Conservation (phyloP, 2,888 invertebrate species). For the Bruchidius siliquastri region DNA sequence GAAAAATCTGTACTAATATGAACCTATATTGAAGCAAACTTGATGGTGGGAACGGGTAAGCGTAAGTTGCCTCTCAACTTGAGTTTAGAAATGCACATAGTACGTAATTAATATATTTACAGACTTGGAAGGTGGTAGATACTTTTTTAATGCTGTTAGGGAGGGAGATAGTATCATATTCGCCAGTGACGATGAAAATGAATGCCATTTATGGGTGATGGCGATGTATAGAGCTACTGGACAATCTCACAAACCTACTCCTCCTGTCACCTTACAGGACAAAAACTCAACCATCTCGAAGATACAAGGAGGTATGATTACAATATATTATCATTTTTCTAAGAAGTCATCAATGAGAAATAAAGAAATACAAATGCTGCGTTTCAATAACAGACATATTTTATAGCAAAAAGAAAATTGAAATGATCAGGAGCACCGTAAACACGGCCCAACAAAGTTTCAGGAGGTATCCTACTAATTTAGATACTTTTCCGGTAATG, state of each 20-base stretch:
- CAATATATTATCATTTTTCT: constrained; percentile 33
- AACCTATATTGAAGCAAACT: constrained; percentile 60
- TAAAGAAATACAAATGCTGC: no score
- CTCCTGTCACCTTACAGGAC: constrained; percentile 73
- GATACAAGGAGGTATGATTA: constrained; percentile 74
- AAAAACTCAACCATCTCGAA: constrained; percentile 83
- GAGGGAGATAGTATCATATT: constrained; percentile 97
- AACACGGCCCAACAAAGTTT: no score
- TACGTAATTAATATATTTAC: constrained; percentile 35
- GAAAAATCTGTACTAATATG: constrained; percentile 6
- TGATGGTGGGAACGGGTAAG: constrained; percentile 89
- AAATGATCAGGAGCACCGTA: no score
- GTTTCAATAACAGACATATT: no score
- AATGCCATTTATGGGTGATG: constrained; percentile 98
- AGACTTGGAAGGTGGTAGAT: constrained; percentile 90
- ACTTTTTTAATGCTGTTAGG: constrained; percentile 97
- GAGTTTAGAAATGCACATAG: constrained; percentile 15
- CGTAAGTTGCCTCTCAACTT: constrained; percentile 40
- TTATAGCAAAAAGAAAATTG: no score
- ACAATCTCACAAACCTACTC: constrained; percentile 97
- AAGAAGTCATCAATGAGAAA: no score
- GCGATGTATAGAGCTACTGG: constrained; percentile 99
- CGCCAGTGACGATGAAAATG: constrained; percentile 96
- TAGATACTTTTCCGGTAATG: no score
- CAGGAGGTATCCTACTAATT: no score